Evolutionary conservation across 2,113 vertebrate species (phyloP).

Genomic region (Platysternon megacephalum): DNA sequence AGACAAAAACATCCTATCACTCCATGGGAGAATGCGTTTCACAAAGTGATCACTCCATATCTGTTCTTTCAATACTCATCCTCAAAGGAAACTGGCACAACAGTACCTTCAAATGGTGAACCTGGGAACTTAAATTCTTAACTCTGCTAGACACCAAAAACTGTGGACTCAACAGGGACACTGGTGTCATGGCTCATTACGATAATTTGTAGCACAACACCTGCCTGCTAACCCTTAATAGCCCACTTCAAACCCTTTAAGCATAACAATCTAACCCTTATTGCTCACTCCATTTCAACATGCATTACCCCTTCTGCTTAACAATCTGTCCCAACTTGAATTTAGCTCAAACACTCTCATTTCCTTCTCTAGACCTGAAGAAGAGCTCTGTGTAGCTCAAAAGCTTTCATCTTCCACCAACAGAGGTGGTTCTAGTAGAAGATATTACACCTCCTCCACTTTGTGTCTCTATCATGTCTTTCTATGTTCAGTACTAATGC

Average conservation of each 20-base stretch:
- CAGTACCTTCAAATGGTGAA: not conserved
- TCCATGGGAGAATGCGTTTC: not conserved
- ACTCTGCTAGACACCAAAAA: not conserved
- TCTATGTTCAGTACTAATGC: not conserved
- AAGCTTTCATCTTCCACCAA: not conserved
- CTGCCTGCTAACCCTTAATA: not conserved
- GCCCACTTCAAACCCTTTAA: not conserved
- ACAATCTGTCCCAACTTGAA: not conserved
- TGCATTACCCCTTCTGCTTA: not conserved
- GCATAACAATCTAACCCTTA: not conserved
- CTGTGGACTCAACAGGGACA: not conserved
- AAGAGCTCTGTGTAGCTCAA: not conserved
- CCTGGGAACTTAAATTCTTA: not conserved
- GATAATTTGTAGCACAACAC: not conserved
- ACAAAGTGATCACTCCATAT: not conserved
- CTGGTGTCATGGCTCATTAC: not conserved
- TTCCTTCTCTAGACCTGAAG: not conserved
- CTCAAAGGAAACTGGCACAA: not conserved
- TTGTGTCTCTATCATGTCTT: not conserved
- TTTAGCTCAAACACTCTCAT: not conserved
- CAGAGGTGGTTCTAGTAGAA: not conserved
- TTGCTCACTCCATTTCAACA: not conserved
- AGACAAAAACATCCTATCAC: not conserved
- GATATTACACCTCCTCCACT: not conserved
- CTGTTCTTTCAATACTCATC: not conserved